Evolutionary conservation across 2,888 invertebrate species (phyloP).

Genomic region (Autographa gamma): DNA sequence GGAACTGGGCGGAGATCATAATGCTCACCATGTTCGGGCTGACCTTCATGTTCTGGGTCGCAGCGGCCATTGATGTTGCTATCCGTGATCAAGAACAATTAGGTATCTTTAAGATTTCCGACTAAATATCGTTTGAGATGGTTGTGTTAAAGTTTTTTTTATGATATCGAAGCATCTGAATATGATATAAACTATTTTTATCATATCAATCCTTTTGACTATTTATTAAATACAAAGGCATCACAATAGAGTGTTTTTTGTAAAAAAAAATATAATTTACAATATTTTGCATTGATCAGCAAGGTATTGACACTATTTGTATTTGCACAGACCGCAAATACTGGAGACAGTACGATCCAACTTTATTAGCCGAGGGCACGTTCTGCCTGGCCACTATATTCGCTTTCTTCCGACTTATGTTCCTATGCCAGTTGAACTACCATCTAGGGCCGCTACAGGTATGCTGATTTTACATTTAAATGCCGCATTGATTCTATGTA

Average conservation of each 20-base stretch:
- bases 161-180: too few relatives aligned
- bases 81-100: conserved; percentile 45
- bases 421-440: conserved; percentile 90
- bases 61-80: conserved; percentile 86
- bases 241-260: background rate
- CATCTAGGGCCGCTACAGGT: conserved; percentile 90
- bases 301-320: conserved; percentile 24
- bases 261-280: conserved; percentile 21
- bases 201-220: too few relatives aligned
- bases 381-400: conserved; percentile 91
- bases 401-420: conserved; percentile 90
- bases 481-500: conserved; percentile 55
- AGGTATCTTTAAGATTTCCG: conserved; percentile 25
- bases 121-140: too few relatives aligned
- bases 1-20: conserved; percentile 91
- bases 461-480: conserved; percentile 63
- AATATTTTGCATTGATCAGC: conserved; percentile 1
- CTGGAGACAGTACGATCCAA: conserved; percentile 91
- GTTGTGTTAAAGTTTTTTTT: too few relatives aligned
- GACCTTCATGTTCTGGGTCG: conserved; percentile 91
- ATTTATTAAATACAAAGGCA: too few relatives aligned
- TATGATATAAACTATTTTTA: too few relatives aligned
- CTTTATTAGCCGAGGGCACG: conserved; percentile 90
- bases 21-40: conserved; percentile 88
- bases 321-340: conserved; percentile 88